Evolutionary conservation across 2,113 vertebrate genomes (phyloP).

Genomic region (Bufo bufo): DNA sequence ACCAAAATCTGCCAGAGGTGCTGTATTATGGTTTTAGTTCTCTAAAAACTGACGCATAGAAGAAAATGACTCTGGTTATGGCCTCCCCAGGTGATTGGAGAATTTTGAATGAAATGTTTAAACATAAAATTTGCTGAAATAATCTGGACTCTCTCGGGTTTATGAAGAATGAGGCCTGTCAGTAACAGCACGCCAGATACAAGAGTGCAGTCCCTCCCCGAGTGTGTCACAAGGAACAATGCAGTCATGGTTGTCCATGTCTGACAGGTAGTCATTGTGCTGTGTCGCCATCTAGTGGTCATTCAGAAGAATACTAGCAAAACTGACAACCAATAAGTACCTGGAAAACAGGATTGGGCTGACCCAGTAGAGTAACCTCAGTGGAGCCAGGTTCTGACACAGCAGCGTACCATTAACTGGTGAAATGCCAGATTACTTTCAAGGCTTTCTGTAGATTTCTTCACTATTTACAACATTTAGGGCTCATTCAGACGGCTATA

Average conservation of each 20-base stretch:
- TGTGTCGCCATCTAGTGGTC: background rate
- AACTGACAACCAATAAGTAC: background rate
- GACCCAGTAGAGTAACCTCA: too few species aligned
- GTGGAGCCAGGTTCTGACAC: too few species aligned
- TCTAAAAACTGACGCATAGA: too few species aligned
- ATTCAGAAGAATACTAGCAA: background rate
- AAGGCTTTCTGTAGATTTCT: too few species aligned
- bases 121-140: background rate
- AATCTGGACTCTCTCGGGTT: background rate
- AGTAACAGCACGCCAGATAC: background rate
- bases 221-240: background rate
- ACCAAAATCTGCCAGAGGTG: too few species aligned
- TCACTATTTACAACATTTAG: too few species aligned
- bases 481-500: too few species aligned
- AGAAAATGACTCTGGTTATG: too few species aligned
- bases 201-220: background rate
- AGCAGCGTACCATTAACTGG: too few species aligned
- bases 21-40: too few species aligned
- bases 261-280: background rate
- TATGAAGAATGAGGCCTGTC: background rate
- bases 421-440: too few species aligned
- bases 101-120: background rate
- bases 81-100: too few species aligned
- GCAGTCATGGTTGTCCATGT: background rate
- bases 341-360: background rate